A percentile compares a stretch with the other conserved stretches of the same genome.
phyloP scores from a whole-genome alignment of 2,113 vertebrate species.

The Morone saxatilis region DNA sequence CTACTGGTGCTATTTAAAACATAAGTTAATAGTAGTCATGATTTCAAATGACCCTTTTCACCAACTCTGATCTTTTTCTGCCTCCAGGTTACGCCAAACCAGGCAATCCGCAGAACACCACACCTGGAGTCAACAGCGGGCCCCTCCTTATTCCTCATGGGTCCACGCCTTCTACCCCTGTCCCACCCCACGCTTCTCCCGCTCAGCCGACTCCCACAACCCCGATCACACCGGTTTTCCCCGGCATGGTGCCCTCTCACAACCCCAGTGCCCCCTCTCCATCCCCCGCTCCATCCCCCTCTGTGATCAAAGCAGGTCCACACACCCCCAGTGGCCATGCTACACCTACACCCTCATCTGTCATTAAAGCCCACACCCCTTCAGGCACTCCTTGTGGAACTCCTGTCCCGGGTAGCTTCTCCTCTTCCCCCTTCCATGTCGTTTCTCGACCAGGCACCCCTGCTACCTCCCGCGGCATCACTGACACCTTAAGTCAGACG shows the following conservation, averaged over 20 bases:
- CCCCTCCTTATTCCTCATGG: slow-evolving; percentile 89
- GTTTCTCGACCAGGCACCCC: slow-evolving; percentile 87
- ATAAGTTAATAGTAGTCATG: not conserved
- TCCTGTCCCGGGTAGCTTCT: slow-evolving; percentile 76
- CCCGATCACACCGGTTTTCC: slow-evolving; percentile 89
- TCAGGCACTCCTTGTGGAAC: slow-evolving; percentile 85
- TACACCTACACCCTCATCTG: slow-evolving; percentile 82
- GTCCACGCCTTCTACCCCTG: slow-evolving; percentile 88
- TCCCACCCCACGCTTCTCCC: slow-evolving; percentile 86
- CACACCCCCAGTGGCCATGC: slow-evolving; percentile 77
- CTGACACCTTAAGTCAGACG: slow-evolving; percentile 80
- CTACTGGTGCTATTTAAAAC: not conserved
- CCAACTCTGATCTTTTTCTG: slow-evolving; percentile 53
- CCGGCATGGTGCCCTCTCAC: slow-evolving; percentile 88
- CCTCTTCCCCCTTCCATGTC: slow-evolving; percentile 85
- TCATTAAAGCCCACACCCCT: slow-evolving; percentile 86
- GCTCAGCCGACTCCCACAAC: slow-evolving; percentile 86
- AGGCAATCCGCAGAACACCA: slow-evolving; percentile 87
- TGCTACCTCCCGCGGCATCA: slow-evolving; percentile 67
- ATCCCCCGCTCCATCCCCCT: slow-evolving; percentile 81
- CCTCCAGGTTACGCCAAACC: slow-evolving; percentile 91
- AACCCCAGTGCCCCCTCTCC: slow-evolving; percentile 72
- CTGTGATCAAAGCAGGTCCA: slow-evolving; percentile 85
- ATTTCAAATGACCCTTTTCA: not conserved
- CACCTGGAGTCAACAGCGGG: slow-evolving; percentile 77